Evolutionary conservation across 2,113 vertebrate species (phyloP).

Genomic region (Gnathonemus longibarbis): DNA sequence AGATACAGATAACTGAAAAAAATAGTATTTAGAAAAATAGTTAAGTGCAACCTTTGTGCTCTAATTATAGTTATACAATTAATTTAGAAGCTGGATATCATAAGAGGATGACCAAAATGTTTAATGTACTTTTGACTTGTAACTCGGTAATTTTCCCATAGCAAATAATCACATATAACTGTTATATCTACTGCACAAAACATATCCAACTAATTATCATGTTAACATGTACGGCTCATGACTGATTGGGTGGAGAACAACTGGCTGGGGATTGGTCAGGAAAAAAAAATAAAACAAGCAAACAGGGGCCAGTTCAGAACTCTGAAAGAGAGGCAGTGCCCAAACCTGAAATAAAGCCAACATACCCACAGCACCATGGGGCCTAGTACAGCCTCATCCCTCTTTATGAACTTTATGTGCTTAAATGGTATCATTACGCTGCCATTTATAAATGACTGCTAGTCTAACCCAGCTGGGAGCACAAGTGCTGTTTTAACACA

Average conservation of each 20-base stretch:
- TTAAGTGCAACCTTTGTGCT: neutral
- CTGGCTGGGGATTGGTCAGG: neutral
- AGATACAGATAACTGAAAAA: neutral
- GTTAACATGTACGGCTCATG: conserved; percentile 86
- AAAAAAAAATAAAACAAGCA: conserved; percentile 16
- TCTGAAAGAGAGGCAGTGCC: neutral
- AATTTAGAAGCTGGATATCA: neutral
- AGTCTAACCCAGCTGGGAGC: conserved; percentile 2
- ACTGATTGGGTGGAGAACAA: conserved; percentile 73
- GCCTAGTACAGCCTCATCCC: neutral
- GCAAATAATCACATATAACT: conserved; percentile 82
- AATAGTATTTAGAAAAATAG: neutral
- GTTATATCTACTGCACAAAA: conserved; percentile 74
- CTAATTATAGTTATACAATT: neutral
- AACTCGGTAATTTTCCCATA: conserved; percentile 38
- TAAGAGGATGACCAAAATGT: neutral
- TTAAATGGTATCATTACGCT: neutral
- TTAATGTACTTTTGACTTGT: neutral
- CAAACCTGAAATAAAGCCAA: neutral
- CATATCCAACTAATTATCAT: conserved; percentile 89
- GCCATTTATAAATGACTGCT: conserved; percentile 11
- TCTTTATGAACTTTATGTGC: neutral
- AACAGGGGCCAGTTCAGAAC: neutral
- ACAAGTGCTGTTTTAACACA: neutral
- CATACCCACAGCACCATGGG: neutral